phyloP scores from a whole-genome alignment of 2,113 vertebrate species.

The Ceyx margarethae region DNA sequence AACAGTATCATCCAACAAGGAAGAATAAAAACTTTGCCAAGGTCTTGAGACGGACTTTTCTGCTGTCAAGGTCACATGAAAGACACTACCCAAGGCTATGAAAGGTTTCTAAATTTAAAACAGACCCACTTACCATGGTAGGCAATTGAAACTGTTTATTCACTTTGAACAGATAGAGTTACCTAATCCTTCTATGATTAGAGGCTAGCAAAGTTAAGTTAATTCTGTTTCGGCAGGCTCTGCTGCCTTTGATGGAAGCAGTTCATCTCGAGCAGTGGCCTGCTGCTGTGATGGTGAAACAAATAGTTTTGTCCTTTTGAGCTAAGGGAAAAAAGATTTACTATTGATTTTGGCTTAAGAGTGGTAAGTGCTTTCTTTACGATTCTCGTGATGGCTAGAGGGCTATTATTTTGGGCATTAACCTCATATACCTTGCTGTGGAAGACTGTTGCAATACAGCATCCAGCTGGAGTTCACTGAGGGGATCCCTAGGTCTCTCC shows the following conservation, averaged over 20 bases:
- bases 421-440: background rate
- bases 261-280: background rate
- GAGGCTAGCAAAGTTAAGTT: conserved; percentile 28
- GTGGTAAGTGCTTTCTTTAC: conserved; percentile 41
- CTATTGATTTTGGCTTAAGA: conserved; percentile 65
- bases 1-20: background rate
- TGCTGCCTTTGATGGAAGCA: conserved; percentile 19
- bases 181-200: conserved; percentile 67
- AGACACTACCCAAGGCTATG: background rate
- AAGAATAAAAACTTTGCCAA: background rate
- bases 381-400: background rate
- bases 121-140: background rate
- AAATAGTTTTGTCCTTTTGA: conserved; percentile 51
- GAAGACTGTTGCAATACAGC: background rate
- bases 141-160: conserved; percentile 61
- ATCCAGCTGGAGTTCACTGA: background rate
- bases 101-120: conserved; percentile 62
- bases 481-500: background rate
- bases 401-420: conserved; percentile 46
- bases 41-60: background rate
- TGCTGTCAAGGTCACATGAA: conserved; percentile 33
- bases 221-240: background rate
- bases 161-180: conserved; percentile 57
- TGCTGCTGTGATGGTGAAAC: background rate
- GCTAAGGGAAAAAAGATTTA: conserved; percentile 47